phyloP scores from a whole-genome alignment of 1,140 invertebrate genomes.

The Drosophila bocqueti region DNA sequence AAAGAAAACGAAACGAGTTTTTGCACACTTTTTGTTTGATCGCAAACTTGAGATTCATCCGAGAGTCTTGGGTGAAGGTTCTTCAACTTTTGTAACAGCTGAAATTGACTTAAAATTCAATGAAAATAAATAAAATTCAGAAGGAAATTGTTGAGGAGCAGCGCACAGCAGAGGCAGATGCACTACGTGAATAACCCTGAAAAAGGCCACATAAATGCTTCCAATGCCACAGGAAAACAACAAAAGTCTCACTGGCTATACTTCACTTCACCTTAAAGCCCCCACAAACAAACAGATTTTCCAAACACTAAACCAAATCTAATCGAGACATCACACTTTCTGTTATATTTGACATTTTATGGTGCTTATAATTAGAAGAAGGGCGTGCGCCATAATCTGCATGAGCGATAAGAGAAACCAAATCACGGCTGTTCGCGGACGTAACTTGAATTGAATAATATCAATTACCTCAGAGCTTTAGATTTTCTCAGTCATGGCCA shows the following conservation, averaged over 20 bases:
- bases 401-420: conserved; percentile 27
- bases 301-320: not conserved
- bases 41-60: not conserved
- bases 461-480: conserved; percentile 19
- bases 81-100: not conserved
- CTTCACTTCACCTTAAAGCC: not conserved
- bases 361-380: conserved; percentile 1
- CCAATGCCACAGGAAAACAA: not conserved
- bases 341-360: conserved; percentile 8
- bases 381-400: conserved; percentile 19
- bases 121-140: not conserved
- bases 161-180: no score
- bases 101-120: not conserved
- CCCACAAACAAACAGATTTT: not conserved
- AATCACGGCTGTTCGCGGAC: conserved; percentile 8
- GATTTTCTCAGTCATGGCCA: conserved; percentile 38
- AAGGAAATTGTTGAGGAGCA: no score
- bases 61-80: not conserved
- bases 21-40: conserved; percentile 25
- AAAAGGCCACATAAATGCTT: no score
- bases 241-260: not conserved
- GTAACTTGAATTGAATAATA: conserved; percentile 25
- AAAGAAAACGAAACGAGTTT: conserved; percentile 28
- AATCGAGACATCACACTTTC: not conserved
- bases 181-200: no score